Evolutionary conservation across 2,113 vertebrate species (phyloP).

Genomic region (Abramis brama): DNA sequence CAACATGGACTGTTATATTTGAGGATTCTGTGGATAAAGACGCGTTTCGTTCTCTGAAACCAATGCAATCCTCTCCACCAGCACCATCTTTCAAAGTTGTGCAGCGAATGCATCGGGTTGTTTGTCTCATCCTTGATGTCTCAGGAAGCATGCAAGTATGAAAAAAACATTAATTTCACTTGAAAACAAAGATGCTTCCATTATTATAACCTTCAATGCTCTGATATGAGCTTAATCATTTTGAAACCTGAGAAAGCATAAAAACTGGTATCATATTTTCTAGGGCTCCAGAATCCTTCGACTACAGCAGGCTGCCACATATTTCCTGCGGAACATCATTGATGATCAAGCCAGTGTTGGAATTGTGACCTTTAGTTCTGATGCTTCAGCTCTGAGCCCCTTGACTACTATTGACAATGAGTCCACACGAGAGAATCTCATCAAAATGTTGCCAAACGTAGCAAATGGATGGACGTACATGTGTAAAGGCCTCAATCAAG

Average conservation of each 20-base stretch:
- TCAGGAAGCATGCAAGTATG: constrained; percentile 68
- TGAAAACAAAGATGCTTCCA: background rate
- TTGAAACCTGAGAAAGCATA: background rate
- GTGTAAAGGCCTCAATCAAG: constrained; percentile 46
- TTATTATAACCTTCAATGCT: background rate
- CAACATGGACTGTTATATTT: constrained; percentile 68
- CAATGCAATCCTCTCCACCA: constrained; percentile 36
- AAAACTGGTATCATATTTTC: constrained; percentile 5
- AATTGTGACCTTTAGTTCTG: constrained; percentile 55
- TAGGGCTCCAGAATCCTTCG: constrained; percentile 55
- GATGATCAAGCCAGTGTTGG: constrained; percentile 68
- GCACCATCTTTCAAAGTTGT: constrained; percentile 64
- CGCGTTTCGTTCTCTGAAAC: constrained; percentile 47
- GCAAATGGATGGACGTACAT: constrained; percentile 19
- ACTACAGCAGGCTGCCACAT: constrained; percentile 67
- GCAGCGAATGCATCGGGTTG: constrained; percentile 59
- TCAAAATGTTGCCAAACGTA: background rate
- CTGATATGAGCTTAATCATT: background rate
- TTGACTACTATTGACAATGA: constrained; percentile 41
- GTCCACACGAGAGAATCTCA: constrained; percentile 23
- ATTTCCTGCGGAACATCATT: constrained; percentile 72
- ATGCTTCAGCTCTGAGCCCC: background rate
- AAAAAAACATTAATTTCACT: background rate
- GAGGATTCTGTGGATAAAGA: constrained; percentile 59
- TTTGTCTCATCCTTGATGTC: constrained; percentile 75